Evolutionary conservation across 2,797 vertebrate species (phyloP).

Genomic region (Sebastes wilsoni): DNA sequence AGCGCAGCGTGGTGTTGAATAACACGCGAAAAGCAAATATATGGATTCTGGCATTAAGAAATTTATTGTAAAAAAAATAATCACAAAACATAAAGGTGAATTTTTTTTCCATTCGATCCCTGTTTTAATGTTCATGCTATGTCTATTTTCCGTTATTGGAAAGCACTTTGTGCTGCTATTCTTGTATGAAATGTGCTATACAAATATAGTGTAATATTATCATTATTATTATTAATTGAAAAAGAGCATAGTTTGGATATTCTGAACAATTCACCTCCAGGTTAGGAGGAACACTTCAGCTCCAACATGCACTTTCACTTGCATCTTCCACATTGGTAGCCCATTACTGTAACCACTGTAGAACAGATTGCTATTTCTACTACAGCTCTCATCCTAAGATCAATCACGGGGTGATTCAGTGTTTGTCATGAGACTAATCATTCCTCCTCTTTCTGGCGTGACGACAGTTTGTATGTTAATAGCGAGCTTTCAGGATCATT

Average conservation of each 20-base stretch:
- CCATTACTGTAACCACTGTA: conserved; percentile 7
- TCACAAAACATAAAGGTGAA: no score
- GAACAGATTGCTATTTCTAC: conserved; percentile 16
- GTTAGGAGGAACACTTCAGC: background rate
- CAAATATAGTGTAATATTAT: background rate
- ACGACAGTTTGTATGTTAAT: conserved; percentile 77
- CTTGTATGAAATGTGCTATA: background rate
- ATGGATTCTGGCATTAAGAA: no score
- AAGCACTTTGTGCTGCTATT: background rate
- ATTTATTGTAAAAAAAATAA: no score
- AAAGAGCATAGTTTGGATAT: background rate
- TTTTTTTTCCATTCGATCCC: no score
- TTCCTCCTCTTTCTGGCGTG: conserved; percentile 47
- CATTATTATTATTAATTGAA: background rate
- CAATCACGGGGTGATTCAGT: conserved; percentile 60
- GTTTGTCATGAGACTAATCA: conserved; percentile 55
- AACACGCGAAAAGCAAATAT: no score
- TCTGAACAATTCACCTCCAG: background rate
- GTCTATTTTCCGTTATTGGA: background rate
- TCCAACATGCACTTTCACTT: conserved; percentile 1
- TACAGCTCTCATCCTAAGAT: conserved; percentile 34
- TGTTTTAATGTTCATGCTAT: background rate
- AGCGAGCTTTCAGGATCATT: conserved; percentile 79
- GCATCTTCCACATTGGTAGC: background rate
- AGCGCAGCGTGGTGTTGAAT: no score